A percentile compares a stretch with the other conserved stretches of the same genome.
Evolutionary conservation across 2,888 invertebrate species (phyloP).

Genomic region (Syrista parreyssii): DNA sequence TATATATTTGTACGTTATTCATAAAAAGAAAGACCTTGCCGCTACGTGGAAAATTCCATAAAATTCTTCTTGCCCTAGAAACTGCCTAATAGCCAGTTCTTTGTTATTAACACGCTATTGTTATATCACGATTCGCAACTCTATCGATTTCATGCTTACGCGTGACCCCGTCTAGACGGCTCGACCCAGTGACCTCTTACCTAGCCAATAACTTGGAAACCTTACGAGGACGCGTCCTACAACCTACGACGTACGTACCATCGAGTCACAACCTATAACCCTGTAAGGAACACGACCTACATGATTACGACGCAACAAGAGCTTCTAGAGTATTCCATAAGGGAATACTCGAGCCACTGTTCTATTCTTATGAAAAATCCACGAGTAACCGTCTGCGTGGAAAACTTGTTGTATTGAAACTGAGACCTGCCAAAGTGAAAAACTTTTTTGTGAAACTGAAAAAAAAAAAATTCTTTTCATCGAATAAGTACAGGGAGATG

Average conservation of each 20-base stretch:
- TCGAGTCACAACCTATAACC: background rate
- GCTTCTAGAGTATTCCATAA: background rate
- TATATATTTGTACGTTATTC: background rate
- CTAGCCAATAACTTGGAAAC: constrained; percentile 54
- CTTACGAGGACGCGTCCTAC: constrained; percentile 35
- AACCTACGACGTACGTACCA: background rate
- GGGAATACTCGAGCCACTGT: background rate
- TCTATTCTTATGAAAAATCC: background rate
- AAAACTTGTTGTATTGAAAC: background rate
- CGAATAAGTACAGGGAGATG: too few species aligned
- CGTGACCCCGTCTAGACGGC: background rate
- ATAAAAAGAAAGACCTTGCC: background rate
- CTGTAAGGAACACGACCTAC: background rate
- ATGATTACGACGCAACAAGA: background rate
- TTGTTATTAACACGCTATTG: background rate
- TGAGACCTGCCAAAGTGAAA: background rate
- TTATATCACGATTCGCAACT: background rate
- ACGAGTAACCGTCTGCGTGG: background rate
- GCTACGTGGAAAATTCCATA: background rate
- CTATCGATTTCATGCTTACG: background rate
- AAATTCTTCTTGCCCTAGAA: background rate
- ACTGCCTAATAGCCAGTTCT: background rate
- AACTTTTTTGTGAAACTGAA: too few species aligned
- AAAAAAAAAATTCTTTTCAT: too few species aligned
- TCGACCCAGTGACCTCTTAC: background rate